Conservation (phyloP, 2,888 invertebrate genomes). For the Zygogramma bicolorata region DNA sequence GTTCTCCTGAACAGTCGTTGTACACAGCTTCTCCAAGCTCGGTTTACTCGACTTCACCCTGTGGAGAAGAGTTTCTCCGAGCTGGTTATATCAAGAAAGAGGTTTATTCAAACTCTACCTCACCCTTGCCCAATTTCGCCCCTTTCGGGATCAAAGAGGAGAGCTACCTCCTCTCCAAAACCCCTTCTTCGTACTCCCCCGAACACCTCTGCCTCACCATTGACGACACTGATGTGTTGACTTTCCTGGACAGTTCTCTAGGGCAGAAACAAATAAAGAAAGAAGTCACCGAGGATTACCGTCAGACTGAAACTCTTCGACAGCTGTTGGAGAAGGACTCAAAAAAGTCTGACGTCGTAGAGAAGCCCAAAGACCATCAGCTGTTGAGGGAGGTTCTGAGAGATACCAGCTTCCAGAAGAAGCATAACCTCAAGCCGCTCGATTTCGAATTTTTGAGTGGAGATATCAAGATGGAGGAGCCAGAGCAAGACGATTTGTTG, state of each 20-base stretch:
- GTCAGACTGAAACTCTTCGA: slow-evolving; percentile 65
- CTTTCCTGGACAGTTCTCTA: slow-evolving; percentile 56
- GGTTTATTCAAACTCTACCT: slow-evolving; percentile 69
- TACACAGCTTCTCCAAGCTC: slow-evolving; percentile 69
- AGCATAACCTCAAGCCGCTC: slow-evolving; percentile 84
- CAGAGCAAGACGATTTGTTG: slow-evolving; percentile 67
- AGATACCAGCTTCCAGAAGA: slow-evolving; percentile 87
- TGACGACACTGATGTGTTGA: slow-evolving; percentile 56
- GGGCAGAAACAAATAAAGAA: slow-evolving; percentile 66
- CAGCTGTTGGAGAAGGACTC: slow-evolving; percentile 54
- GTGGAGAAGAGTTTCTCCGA: slow-evolving; percentile 66
- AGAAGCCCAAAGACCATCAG: slow-evolving; percentile 76
- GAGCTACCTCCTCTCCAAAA: slow-evolving; percentile 62
- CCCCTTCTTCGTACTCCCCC: slow-evolving; percentile 57
- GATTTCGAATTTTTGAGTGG: slow-evolving; percentile 73
- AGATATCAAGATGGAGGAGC: slow-evolving; percentile 77
- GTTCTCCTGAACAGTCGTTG: slow-evolving; percentile 68
- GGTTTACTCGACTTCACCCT: slow-evolving; percentile 71
- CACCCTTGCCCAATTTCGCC: slow-evolving; percentile 66
- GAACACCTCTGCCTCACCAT: slow-evolving; percentile 48
- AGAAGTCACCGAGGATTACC: slow-evolving; percentile 74
- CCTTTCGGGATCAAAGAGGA: slow-evolving; percentile 67
- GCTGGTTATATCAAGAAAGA: slow-evolving; percentile 68
- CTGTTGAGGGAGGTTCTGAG: slow-evolving; percentile 83
- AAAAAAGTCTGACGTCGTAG: slow-evolving; percentile 52